Conservation (phyloP, 2,797 vertebrate genomes). For the Urosaurus nigricauda region DNA sequence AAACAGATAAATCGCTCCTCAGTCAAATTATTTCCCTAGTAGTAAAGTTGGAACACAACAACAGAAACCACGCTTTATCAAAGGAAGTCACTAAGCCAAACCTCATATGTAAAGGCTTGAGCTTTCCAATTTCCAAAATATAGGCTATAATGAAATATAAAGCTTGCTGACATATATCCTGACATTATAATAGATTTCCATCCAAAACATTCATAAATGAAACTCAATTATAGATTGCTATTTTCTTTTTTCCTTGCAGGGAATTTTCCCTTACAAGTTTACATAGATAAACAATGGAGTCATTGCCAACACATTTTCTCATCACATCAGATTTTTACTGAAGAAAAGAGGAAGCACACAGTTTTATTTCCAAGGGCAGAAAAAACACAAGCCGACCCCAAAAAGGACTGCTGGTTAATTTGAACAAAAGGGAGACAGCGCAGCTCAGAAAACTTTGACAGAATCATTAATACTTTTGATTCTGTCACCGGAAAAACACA, state of each 20-base stretch:
- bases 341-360: background rate
- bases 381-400: background rate
- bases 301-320: background rate
- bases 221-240: background rate
- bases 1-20: background rate
- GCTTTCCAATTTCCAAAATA: background rate
- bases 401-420: background rate
- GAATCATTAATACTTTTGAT: background rate
- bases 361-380: background rate
- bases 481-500: background rate
- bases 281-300: background rate
- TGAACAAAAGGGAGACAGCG: background rate
- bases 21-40: background rate
- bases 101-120: background rate
- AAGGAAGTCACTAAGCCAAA: background rate
- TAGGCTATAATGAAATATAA: background rate
- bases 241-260: background rate
- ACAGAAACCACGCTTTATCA: background rate
- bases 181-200: background rate
- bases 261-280: background rate
- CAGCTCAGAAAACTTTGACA: background rate
- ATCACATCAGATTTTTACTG: background rate
- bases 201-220: background rate
- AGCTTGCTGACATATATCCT: background rate
- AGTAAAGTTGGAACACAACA: background rate